Evolutionary conservation across 2,888 invertebrate genomes (phyloP).

Genomic region (Andrena haemorrhoa): DNA sequence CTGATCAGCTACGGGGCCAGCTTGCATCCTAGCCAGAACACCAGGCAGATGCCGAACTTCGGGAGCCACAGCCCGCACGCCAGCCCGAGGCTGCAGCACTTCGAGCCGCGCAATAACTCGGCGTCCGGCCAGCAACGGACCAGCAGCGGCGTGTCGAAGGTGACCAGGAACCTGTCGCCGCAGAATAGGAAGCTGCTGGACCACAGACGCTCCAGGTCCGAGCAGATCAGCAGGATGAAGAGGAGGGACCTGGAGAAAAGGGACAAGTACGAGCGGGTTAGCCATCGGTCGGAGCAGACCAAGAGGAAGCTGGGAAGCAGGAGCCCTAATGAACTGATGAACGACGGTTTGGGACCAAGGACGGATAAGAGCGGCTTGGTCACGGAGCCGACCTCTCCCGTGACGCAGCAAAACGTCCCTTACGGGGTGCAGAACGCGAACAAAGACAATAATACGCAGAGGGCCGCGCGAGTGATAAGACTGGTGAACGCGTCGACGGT

Average conservation of each 20-base stretch:
- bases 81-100: slow-evolving; percentile 82
- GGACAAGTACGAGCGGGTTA: slow-evolving; percentile 64
- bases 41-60: slow-evolving; percentile 82
- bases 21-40: slow-evolving; percentile 82
- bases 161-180: slow-evolving; percentile 70
- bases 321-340: slow-evolving; percentile 71
- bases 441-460: slow-evolving; percentile 56
- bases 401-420: slow-evolving; percentile 33
- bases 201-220: slow-evolving; percentile 80
- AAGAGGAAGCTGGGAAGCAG: slow-evolving; percentile 62
- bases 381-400: slow-evolving; percentile 63
- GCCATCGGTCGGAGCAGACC: slow-evolving; percentile 57
- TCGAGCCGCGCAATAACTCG: slow-evolving; percentile 74
- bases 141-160: slow-evolving; percentile 33
- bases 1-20: slow-evolving; percentile 79
- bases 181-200: slow-evolving; percentile 81
- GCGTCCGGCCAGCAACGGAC: slow-evolving; percentile 55
- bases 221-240: slow-evolving; percentile 79
- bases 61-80: slow-evolving; percentile 82
- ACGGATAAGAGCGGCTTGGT: slow-evolving; percentile 81
- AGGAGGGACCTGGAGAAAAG: slow-evolving; percentile 70
- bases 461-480: slow-evolving; percentile 43
- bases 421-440: slow-evolving; percentile 37
- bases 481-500: slow-evolving; percentile 63
- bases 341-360: slow-evolving; percentile 83